Base-by-base conservation (phyloP, 1,140 invertebrate species). In the Cydia fagiglandana region DNA sequence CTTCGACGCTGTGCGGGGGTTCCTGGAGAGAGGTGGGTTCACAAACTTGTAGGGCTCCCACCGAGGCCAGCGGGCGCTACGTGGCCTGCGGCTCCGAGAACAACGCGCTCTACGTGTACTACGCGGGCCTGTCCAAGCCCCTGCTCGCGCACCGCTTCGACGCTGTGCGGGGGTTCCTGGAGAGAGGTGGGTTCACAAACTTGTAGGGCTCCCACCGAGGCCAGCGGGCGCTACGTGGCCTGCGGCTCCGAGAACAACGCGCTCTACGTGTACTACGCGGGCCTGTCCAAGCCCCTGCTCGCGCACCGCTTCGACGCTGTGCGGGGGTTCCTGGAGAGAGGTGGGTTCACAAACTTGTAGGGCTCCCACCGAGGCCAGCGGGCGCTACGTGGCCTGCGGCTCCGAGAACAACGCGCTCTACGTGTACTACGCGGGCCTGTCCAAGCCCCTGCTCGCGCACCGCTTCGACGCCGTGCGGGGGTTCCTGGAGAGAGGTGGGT, bases 361-460 rank as follows among this genome's bases (percentile, higher is more conserved):
- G 45, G 9, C 45, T 47, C 12, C 2, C 45, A 47, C 13, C 45
- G 45, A 15, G 38, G 38, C 38, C 38, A 4, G 47, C 12, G 47
- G 15, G 13, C 47, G 47, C 47, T 50, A 50, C 47, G 15, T 2
- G 30, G 30, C 30, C 30, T 30, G 30, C 30, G 30, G 98, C 66
- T 99, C 98, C 13, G 98, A 99, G 93, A 99, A 99, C 86, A 99
- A 99, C 92, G 96, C 98, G 1, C 93, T 99, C 2, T 99, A 98
- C 91, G 94, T 99, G 73, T 99, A 99, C 92, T 99, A 98, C 87
- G 97, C 98, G 88, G 97, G 97, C 12, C 91, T 99, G 28, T 96
- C 97, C 9, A 97, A 97, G 85, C 97, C 97, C 80, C 89, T 99
- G 70, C 96, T 99, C 81, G 96, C 95, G 70, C 98, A 97, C 88